A percentile compares a stretch with the other conserved stretches of the same genome.
Evolutionary conservation across 2,797 vertebrate species (phyloP).

Genomic region (Rhyacichthys aspro): DNA sequence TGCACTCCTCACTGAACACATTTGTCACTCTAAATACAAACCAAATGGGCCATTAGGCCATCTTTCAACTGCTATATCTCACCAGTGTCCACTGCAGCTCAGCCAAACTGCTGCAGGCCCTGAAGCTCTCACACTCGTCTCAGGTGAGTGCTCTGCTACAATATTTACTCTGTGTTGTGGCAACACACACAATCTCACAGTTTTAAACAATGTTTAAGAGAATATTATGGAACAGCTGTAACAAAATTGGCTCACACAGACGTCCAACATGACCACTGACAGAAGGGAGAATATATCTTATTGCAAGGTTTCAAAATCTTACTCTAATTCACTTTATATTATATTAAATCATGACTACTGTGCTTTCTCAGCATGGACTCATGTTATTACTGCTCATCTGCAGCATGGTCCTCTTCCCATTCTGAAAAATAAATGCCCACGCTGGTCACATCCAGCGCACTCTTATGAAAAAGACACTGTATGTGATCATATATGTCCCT

Average conservation of each 20-base stretch:
- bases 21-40: constrained; percentile 36
- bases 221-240: constrained; percentile 8
- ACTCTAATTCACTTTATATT: too few relatives aligned
- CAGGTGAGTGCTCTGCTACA: constrained; percentile 30
- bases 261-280: too few relatives aligned
- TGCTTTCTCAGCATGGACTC: constrained; percentile 2
- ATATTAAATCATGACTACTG: too few relatives aligned
- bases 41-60: constrained; percentile 36
- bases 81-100: constrained; percentile 22
- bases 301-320: too few relatives aligned
- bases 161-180: constrained; percentile 53
- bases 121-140: constrained; percentile 29
- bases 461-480: constrained; percentile 34
- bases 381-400: constrained; percentile 8
- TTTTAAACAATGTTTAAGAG: constrained; percentile 2
- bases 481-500: constrained; percentile 43
- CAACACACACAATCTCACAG: constrained; percentile 26
- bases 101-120: constrained; percentile 25
- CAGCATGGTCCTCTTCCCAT: constrained; percentile 1
- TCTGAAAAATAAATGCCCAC: constrained; percentile 21
- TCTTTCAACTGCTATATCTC: constrained; percentile 31
- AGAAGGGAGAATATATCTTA: too few relatives aligned
- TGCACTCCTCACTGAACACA: constrained; percentile 30
- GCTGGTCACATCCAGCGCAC: constrained; percentile 25
- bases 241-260: neutral